phyloP scores from a whole-genome alignment of 2,797 vertebrate species.

The Manis javanica region DNA sequence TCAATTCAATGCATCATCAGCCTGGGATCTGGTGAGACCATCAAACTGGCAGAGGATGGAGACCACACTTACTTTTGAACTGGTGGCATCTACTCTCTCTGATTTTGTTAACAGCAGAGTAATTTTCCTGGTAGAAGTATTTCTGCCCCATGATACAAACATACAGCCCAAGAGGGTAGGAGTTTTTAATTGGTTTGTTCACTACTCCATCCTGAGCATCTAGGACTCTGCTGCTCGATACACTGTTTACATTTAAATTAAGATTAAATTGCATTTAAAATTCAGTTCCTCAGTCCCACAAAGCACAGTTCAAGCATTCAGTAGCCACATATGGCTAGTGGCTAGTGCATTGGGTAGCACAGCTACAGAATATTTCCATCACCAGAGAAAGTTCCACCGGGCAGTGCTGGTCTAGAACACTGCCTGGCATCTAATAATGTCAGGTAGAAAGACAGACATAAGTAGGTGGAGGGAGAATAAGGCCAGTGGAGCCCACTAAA shows the following conservation, averaged over 20 bases:
- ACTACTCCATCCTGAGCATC: too few species aligned
- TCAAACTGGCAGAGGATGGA: neutral
- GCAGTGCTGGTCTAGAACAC: fast-evolving
- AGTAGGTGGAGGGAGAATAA: too few species aligned
- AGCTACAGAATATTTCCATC: neutral
- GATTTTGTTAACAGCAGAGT: neutral
- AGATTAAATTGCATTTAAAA: neutral
- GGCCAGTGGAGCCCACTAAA: too few species aligned
- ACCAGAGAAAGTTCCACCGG: fast-evolving
- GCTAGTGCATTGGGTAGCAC: neutral
- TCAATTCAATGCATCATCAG: neutral
- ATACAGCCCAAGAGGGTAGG: neutral
- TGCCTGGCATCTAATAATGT: too few species aligned
- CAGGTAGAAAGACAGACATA: too few species aligned
- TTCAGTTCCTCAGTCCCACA: neutral
- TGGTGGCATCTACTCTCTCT: neutral
- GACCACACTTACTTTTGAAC: neutral
- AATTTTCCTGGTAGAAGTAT: neutral
- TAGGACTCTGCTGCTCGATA: neutral
- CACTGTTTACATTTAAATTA: neutral
- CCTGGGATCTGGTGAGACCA: neutral
- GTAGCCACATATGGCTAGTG: fast-evolving
- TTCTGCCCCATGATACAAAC: neutral
- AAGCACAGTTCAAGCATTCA: neutral
- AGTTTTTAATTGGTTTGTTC: neutral